Percentiles rank a stretch among this genome's conserved stretches.
These are phyloP conservation scores for Petrophora chlorosata DNA, from an alignment of 2,888 invertebrate genomes.

Conservation along the genomic window DNA sequence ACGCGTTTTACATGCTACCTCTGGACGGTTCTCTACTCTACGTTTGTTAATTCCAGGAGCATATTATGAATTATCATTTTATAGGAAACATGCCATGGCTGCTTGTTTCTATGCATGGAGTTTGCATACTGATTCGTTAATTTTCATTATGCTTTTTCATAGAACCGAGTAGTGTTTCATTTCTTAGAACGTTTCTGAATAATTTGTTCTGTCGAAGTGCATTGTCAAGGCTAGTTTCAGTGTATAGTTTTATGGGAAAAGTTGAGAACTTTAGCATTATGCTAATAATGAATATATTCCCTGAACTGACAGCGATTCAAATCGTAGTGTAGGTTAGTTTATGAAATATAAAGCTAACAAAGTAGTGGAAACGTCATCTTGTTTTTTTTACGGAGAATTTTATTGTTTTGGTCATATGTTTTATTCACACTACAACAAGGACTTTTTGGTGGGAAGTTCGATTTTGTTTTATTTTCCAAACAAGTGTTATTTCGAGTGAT, in stretches of 20 bases:
- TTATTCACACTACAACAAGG: too few relatives aligned
- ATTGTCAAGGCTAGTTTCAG: conserved; percentile 54
- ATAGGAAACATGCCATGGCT: conserved; percentile 44
- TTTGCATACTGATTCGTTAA: conserved; percentile 52
- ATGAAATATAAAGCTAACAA: too few relatives aligned
- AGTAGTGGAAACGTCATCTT: too few relatives aligned
- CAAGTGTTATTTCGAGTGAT: too few relatives aligned
- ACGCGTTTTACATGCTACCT: conserved; percentile 38
- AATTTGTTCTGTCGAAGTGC: conserved; percentile 41
- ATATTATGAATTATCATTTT: conserved; percentile 47
- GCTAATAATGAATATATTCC: conserved; percentile 8
- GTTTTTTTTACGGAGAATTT: too few relatives aligned
- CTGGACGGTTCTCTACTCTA: conserved; percentile 54
- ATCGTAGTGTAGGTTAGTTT: too few relatives aligned
- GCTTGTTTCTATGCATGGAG: conserved; percentile 51
- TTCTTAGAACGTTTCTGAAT: conserved; percentile 52
- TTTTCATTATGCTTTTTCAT: conserved; percentile 49
- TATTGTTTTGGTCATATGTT: too few relatives aligned
- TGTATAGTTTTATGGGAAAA: conserved; percentile 23
- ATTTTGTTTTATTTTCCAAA: too few relatives aligned
- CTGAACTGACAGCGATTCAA: conserved; percentile 2
- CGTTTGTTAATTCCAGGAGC: conserved; percentile 44
- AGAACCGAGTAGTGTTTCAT: conserved; percentile 46
- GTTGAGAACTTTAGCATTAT: conserved; percentile 11
- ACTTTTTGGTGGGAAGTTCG: too few relatives aligned